Evolutionary conservation across 1,140 invertebrate species (phyloP).

Genomic region (Sminthurides bifidus): DNA sequence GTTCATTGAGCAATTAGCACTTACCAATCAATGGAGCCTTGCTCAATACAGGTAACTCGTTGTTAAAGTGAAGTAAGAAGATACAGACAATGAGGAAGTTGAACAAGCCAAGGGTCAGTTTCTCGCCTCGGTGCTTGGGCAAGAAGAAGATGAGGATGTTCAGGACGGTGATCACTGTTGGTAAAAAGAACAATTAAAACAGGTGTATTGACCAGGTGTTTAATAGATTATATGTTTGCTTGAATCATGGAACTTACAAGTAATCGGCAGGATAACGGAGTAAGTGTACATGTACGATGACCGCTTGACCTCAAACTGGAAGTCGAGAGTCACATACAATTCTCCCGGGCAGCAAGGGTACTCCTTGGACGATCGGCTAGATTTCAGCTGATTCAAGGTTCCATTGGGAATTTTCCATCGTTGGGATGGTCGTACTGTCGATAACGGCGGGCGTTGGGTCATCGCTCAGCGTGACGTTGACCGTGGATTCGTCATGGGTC

Average conservation of each 20-base stretch:
- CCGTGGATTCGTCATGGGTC: conserved; percentile 51
- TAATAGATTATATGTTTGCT: background rate
- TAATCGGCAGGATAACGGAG: background rate
- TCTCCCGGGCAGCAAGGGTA: conserved; percentile 12
- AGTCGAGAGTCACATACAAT: conserved; percentile 3
- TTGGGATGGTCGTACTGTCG: too few species aligned
- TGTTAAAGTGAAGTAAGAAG: background rate
- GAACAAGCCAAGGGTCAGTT: background rate
- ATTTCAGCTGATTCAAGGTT: background rate
- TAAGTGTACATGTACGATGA: background rate
- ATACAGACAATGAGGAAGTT: conserved; percentile 1
- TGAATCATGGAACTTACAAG: background rate
- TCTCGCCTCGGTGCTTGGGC: background rate
- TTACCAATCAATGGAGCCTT: background rate
- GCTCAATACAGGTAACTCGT: background rate
- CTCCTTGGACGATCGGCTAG: background rate
- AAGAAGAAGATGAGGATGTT: conserved; percentile 2
- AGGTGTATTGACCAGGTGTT: background rate
- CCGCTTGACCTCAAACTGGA: conserved; percentile 1
- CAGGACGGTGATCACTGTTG: background rate
- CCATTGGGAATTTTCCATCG: conserved; percentile 16
- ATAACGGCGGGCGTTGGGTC: too few species aligned
- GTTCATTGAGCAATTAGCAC: background rate
- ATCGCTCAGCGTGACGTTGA: conserved; percentile 42
- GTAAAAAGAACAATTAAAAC: too few species aligned